Percentiles rank a stretch among this genome's conserved stretches.
Conservation (phyloP, 2,888 invertebrate species). For the Auanema sp. region DNA sequence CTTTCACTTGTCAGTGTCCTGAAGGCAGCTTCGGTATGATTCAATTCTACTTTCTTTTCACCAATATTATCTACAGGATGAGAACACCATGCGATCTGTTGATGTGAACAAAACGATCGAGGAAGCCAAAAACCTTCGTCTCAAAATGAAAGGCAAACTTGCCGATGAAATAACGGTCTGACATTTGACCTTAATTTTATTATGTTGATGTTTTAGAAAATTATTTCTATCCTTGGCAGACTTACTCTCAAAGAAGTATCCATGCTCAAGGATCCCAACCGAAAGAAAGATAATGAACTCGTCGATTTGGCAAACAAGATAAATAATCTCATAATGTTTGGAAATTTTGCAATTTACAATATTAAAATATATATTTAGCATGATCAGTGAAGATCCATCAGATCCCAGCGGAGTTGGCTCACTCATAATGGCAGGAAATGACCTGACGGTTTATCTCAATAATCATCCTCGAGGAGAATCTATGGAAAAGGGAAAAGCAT, state of each 20-base stretch:
- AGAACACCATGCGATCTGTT: too few relatives aligned
- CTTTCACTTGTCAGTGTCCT: too few relatives aligned
- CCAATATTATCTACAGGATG: too few relatives aligned
- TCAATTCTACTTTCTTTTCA: too few relatives aligned
- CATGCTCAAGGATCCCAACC: conserved; percentile 3
- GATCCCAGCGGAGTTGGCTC: conserved; percentile 12
- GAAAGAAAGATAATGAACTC: conserved; percentile 3
- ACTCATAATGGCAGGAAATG: conserved; percentile 10
- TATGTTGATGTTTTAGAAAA: conserved; percentile 10
- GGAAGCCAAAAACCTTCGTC: too few relatives aligned
- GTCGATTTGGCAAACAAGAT: conserved; percentile 15
- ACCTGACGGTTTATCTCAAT: conserved; percentile 6
- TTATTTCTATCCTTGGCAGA: not conserved
- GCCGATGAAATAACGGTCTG: too few relatives aligned
- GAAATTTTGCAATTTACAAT: not conserved
- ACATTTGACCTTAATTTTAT: too few relatives aligned
- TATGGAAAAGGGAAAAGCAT: too few relatives aligned
- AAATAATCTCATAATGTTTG: conserved; percentile 10
- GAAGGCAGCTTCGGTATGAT: too few relatives aligned
- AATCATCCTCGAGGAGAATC: too few relatives aligned
- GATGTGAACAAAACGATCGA: too few relatives aligned
- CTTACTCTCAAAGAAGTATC: not conserved
- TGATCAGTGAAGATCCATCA: conserved; percentile 2
- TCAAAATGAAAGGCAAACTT: too few relatives aligned
- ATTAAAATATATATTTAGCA: conserved; percentile 6